Conservation (phyloP, 2,113 vertebrate species). For the Labeo rohita region DNA sequence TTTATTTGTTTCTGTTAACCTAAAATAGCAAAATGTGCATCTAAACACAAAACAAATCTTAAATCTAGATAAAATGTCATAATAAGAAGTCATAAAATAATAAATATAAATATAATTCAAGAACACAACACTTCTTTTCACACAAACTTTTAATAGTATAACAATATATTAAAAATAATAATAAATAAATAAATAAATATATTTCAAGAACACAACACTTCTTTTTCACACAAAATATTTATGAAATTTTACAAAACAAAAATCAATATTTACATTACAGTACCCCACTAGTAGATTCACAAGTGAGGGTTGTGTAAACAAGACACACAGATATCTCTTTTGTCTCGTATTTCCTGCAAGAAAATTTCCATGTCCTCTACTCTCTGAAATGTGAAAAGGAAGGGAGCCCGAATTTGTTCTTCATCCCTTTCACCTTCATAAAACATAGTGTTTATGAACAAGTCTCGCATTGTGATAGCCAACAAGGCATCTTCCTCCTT, state of each 20-base stretch:
- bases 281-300: neutral
- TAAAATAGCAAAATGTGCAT: neutral
- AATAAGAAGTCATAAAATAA: neutral
- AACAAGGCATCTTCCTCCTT: slow-evolving; percentile 13
- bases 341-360: slow-evolving; percentile 9
- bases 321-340: slow-evolving; percentile 2
- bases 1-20: neutral
- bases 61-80: slow-evolving; percentile 4
- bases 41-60: neutral
- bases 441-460: neutral
- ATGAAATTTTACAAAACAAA: neutral
- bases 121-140: neutral
- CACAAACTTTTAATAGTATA: too few relatives aligned
- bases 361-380: slow-evolving; percentile 18
- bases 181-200: neutral
- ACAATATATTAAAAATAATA: neutral
- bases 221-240: neutral
- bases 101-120: neutral
- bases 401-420: slow-evolving; percentile 10
- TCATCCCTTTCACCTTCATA: slow-evolving; percentile 9
- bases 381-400: slow-evolving; percentile 2
- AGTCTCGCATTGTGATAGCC: neutral
- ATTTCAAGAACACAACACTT: neutral
- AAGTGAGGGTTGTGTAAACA: slow-evolving; percentile 3
- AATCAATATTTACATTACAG: slow-evolving; percentile 1